Evolutionary conservation across 2,888 invertebrate species (phyloP), one percentile per base, ranked within the genome.

Genomic region (Branchipolynoe longqiensis): DNA sequence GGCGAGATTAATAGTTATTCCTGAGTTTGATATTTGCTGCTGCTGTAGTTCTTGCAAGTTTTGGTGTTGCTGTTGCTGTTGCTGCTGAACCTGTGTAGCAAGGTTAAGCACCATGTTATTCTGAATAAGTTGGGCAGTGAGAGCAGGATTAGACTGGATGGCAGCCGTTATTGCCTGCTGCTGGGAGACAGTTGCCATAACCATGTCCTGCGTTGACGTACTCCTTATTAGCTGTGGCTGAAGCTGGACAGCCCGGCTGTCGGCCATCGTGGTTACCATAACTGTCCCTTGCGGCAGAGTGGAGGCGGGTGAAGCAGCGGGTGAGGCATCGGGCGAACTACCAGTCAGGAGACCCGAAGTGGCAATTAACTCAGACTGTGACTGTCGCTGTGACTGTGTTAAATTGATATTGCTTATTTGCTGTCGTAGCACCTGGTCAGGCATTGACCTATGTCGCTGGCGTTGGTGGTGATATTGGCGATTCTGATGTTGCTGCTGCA

Each of bases 11-110:
- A 78, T 78, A 48, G 78, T 78, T 48, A 78, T 78, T 48, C 78
- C 78, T 78, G 78, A 78, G 78, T 78, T 78, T 48, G 48, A 78
- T 48, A 78, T 33, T 78, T 78, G 78, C 31, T 78, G 83, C 58
- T 78, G 38, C 33, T n/a, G 48, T n/a, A 31, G 56, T 58, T 56
- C 31, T 82, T 82, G 69, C 69, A 69, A 22, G 38, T 69, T 69
- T 62, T 62, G 48, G 6, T 48, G n/a, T 8, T 78, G 82, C 14
- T 82, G 82, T 40, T 59, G 83, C 58, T 62, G 64, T 38, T 83
- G 83, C 41, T 83, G 83, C 38, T 31, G 62, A 1, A 58, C 62
- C 36, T 59, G 38, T 28, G 18, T 62, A 40, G 78, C 78, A 25
- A 78, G 25, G 41, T 48, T 78, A 78, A 78, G 78, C 78, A 78